Conservation (phyloP, 2,888 invertebrate genomes). For the Nephrocerus scutellatus region DNA sequence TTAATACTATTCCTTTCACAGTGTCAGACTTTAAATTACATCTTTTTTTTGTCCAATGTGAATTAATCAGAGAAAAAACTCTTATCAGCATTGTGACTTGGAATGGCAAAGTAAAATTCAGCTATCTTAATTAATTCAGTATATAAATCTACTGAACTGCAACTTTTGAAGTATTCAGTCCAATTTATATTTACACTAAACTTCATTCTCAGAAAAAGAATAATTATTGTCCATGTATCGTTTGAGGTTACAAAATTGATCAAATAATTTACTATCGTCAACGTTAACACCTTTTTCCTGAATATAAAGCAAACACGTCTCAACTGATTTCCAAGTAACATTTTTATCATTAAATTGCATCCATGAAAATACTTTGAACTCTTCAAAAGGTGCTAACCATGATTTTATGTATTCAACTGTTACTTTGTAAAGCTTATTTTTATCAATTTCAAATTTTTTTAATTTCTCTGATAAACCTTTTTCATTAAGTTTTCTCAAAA, state of each 20-base stretch:
- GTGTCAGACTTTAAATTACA: background rate
- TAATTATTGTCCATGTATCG: background rate
- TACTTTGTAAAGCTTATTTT: constrained; percentile 4
- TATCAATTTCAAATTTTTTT: constrained; percentile 1
- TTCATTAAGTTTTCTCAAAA: constrained; percentile 1
- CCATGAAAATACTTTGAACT: constrained; percentile 4
- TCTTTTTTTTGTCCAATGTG: background rate
- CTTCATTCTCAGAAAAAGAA: background rate
- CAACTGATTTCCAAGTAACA: constrained; percentile 1
- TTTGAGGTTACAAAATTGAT: constrained; percentile 3
- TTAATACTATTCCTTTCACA: constrained; percentile 4
- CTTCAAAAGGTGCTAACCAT: background rate
- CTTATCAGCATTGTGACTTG: constrained; percentile 3
- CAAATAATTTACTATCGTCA: constrained; percentile 1
- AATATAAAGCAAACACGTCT: constrained; percentile 3
- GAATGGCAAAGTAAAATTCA: constrained; percentile 4
- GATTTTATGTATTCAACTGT: background rate
- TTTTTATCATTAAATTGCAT: constrained; percentile 1
- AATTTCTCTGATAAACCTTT: background rate
- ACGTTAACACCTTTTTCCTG: constrained; percentile 5
- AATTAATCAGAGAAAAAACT: constrained; percentile 2
- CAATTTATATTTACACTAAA: constrained; percentile 1
- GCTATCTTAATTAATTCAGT: constrained; percentile 4
- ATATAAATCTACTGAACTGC: too few relatives aligned
- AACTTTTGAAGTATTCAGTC: constrained; percentile 1